Conservation (phyloP, 2,113 vertebrate species). For the Corvus cornix region DNA sequence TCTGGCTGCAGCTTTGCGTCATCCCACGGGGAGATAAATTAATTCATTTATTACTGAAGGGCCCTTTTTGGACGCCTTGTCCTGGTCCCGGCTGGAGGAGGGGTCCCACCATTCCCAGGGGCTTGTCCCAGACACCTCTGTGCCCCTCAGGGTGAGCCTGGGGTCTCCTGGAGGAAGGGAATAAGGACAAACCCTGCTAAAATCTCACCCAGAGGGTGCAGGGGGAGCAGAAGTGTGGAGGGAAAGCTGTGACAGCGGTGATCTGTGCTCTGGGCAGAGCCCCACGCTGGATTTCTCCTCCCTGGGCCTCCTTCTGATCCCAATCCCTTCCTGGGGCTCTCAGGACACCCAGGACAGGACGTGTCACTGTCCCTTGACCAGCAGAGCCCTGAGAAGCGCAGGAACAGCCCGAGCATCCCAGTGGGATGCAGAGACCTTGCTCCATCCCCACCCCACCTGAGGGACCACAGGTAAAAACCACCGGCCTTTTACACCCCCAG, state of each 20-base stretch:
- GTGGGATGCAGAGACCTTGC: neutral
- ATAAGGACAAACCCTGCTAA: neutral
- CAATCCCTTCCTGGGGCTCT: neutral
- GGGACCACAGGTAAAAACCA: neutral
- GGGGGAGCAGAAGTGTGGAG: neutral
- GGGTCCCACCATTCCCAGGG: neutral
- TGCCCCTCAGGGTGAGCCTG: neutral
- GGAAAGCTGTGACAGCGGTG: neutral
- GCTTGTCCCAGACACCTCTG: rapidly evolving
- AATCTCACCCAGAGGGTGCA: neutral
- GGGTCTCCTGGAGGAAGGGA: neutral
- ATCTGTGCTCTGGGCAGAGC: neutral
- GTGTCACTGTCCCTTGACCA: rapidly evolving
- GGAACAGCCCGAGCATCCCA: rapidly evolving
- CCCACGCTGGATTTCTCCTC: neutral
- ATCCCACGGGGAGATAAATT: rapidly evolving
- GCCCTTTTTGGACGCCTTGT: neutral
- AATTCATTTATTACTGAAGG: neutral
- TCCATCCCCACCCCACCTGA: neutral
- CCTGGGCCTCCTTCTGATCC: neutral
- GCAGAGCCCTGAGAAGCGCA: rapidly evolving
- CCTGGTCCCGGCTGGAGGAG: neutral
- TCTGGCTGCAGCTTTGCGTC: neutral
- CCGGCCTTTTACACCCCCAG: neutral
- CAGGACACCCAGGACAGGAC: neutral